Evolutionary conservation across 2,113 vertebrate species (phyloP).

Genomic region (Psephotus haematonotus): DNA sequence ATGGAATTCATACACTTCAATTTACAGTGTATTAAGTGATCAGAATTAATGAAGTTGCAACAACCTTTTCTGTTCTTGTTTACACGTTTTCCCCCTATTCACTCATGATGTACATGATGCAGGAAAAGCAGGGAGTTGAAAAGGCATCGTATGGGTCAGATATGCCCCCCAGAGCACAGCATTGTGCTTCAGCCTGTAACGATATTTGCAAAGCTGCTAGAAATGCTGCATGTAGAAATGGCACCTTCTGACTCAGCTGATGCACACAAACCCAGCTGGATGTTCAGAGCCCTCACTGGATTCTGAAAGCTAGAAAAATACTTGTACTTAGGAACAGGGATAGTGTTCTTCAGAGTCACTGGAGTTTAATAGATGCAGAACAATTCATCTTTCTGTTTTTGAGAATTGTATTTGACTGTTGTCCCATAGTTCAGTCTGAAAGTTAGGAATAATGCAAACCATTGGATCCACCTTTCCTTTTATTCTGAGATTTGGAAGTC

Average conservation of each 20-base stretch:
- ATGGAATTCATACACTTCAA: slow-evolving; percentile 61
- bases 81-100: slow-evolving; percentile 48
- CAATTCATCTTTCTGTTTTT: not conserved
- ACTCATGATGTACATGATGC: slow-evolving; percentile 28
- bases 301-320: not conserved
- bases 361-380: not conserved
- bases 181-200: slow-evolving; percentile 16
- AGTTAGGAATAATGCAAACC: not conserved
- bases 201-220: slow-evolving; percentile 9
- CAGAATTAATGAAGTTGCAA: slow-evolving; percentile 62
- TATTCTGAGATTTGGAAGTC: not conserved
- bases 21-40: slow-evolving; percentile 67
- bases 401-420: not conserved
- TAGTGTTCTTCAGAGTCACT: not conserved
- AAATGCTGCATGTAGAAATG: not conserved
- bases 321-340: not conserved
- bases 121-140: slow-evolving; percentile 38
- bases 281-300: not conserved
- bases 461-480: not conserved
- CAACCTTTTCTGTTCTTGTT: slow-evolving; percentile 56
- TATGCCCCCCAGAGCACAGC: slow-evolving; percentile 43
- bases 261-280: not conserved
- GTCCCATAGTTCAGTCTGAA: not conserved
- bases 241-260: not conserved
- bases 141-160: slow-evolving; percentile 46